These are phyloP conservation scores for Cossypha polioptera DNA, from an alignment of 2,797 vertebrate species.

Conservation along the genomic window DNA sequence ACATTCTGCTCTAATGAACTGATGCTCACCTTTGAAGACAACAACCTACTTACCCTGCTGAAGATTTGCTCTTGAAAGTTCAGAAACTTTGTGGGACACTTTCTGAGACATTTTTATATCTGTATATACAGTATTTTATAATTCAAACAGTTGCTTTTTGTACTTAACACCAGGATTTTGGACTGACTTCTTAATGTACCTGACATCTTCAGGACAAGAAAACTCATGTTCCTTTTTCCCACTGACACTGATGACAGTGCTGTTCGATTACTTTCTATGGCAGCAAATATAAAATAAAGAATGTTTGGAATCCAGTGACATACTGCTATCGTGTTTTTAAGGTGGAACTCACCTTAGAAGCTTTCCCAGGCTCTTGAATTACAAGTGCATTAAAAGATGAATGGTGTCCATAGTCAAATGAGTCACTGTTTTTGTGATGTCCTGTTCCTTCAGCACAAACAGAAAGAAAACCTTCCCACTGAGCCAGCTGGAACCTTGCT, in stretches of 20 bases:
- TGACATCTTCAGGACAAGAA: constrained; percentile 8
- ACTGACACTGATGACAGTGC: background rate
- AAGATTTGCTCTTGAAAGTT: constrained; percentile 10
- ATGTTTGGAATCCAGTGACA: constrained; percentile 25
- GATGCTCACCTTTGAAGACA: background rate
- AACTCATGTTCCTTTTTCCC: background rate
- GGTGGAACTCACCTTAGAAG: background rate
- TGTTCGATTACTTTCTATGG: background rate
- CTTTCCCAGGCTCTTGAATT: background rate
- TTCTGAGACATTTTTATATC: constrained; percentile 43
- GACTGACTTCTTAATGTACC: constrained; percentile 23
- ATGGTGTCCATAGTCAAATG: background rate
- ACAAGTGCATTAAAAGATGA: background rate
- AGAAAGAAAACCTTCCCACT: background rate
- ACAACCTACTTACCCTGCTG: background rate
- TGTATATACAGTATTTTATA: constrained; percentile 61
- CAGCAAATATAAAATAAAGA: constrained; percentile 41
- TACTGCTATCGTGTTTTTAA: background rate
- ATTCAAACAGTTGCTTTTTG: constrained; percentile 43
- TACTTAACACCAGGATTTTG: constrained; percentile 53
- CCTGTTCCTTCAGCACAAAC: background rate
- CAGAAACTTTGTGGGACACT: constrained; percentile 26
- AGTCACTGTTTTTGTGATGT: background rate
- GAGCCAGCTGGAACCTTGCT: background rate
- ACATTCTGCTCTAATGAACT: background rate